Conservation (phyloP, 2,113 vertebrate genomes). For the Apodemus sylvaticus region DNA sequence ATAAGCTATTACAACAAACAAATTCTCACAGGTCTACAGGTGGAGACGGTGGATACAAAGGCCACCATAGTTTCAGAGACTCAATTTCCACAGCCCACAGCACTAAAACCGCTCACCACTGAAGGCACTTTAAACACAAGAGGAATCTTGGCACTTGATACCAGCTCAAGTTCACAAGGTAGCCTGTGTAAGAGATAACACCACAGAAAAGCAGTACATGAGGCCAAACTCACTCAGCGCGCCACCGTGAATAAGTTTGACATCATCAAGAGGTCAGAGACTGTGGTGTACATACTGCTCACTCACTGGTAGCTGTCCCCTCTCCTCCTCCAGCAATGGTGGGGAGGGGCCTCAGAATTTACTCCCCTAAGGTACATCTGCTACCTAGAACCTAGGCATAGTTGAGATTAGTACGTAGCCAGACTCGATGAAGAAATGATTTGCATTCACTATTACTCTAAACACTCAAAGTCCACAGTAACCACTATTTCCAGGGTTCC, state of each 20-base stretch:
- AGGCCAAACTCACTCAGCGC: neutral
- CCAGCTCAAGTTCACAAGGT: neutral
- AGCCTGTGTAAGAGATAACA: neutral
- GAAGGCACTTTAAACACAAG: neutral
- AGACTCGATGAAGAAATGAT: neutral
- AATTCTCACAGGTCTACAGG: neutral
- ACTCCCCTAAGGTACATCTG: neutral
- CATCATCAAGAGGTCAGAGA: neutral
- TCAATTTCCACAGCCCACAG: neutral
- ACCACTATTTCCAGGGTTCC: neutral
- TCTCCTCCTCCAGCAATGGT: neutral
- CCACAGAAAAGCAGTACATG: neutral
- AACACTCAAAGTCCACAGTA: neutral
- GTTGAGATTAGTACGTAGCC: accelerated
- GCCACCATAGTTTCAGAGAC: neutral
- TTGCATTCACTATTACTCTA: neutral
- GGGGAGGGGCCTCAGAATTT: neutral
- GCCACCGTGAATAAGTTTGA: neutral
- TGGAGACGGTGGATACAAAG: neutral
- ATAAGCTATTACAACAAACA: neutral
- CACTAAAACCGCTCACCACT: neutral
- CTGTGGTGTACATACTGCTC: accelerated
- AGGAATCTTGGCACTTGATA: neutral
- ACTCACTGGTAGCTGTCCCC: neutral
- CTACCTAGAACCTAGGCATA: neutral